phyloP scores from a whole-genome alignment of 2,888 invertebrate species.

The Xanthia icteritia region DNA sequence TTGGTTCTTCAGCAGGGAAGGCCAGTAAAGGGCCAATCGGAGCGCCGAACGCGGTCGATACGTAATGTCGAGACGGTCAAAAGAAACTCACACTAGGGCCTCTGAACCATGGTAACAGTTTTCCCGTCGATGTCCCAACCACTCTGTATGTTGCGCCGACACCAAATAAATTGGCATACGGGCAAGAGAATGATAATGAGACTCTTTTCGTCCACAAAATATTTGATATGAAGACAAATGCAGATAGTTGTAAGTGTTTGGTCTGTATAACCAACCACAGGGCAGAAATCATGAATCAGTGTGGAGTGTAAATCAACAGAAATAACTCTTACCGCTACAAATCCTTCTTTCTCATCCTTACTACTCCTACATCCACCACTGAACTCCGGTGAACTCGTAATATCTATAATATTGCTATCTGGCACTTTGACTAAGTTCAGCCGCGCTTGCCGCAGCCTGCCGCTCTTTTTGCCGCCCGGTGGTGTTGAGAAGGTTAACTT shows the following conservation, averaged over 20 bases:
- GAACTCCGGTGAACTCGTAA: conserved; percentile 81
- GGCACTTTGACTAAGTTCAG: conserved; percentile 73
- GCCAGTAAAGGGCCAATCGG: too few relatives aligned
- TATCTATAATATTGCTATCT: conserved; percentile 75
- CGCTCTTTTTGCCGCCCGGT: conserved; percentile 64
- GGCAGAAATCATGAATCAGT: not conserved
- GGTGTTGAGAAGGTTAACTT: conserved; percentile 76
- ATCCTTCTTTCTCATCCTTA: conserved; percentile 43
- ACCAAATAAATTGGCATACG: too few relatives aligned
- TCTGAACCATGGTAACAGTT: too few relatives aligned
- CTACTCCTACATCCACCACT: conserved; percentile 54
- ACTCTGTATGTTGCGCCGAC: too few relatives aligned
- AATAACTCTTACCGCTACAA: conserved; percentile 66
- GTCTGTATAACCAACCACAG: not conserved
- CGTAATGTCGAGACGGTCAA: too few relatives aligned
- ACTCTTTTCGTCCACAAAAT: not conserved
- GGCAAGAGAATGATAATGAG: not conserved
- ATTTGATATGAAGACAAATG: not conserved
- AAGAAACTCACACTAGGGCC: too few relatives aligned
- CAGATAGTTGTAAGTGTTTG: not conserved
- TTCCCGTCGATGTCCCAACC: too few relatives aligned
- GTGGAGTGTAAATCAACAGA: not conserved
- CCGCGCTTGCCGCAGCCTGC: conserved; percentile 74
- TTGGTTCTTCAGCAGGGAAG: too few relatives aligned
- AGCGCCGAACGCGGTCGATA: too few relatives aligned